Evolutionary conservation across 1,140 invertebrate species (phyloP).

Genomic region (Dreissena rostriformis): DNA sequence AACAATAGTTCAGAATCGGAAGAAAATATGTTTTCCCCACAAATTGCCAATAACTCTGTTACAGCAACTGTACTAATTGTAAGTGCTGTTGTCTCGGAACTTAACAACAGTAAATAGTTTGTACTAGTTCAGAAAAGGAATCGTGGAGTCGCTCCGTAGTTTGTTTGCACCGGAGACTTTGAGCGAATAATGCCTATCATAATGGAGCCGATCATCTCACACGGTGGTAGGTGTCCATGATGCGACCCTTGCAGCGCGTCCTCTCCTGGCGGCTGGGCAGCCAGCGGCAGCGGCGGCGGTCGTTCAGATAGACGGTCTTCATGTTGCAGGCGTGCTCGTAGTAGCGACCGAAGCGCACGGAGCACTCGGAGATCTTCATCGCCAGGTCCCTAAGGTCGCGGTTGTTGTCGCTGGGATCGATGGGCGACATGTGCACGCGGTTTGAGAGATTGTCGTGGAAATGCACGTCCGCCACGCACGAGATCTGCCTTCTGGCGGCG

Average conservation of each 20-base stretch:
- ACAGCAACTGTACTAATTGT: too few species aligned
- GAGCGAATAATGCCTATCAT: too few species aligned
- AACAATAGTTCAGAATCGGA: too few species aligned
- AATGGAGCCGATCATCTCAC: not conserved
- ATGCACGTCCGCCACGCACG: constrained; percentile 35
- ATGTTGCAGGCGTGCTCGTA: constrained; percentile 46
- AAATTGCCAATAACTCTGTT: too few species aligned
- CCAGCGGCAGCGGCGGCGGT: constrained; percentile 39
- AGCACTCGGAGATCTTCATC: constrained; percentile 42
- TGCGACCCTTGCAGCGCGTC: constrained; percentile 37
- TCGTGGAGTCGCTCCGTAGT: too few species aligned
- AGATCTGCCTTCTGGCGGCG: constrained; percentile 31
- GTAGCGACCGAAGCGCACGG: constrained; percentile 22
- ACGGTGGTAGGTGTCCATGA: constrained; percentile 19
- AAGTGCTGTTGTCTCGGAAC: too few species aligned
- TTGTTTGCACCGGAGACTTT: too few species aligned
- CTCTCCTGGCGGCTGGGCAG: constrained; percentile 17
- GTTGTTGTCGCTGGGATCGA: not conserved
- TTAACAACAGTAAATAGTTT: too few species aligned
- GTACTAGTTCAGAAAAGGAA: too few species aligned
- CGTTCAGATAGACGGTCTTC: constrained; percentile 31
- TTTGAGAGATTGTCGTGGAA: constrained; percentile 43
- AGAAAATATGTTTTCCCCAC: too few species aligned
- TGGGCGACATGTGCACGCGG: constrained; percentile 48
- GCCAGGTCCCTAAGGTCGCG: constrained; percentile 40